Base-by-base conservation (phyloP, 1,140 invertebrate genomes). In the Holcopasites calliopsidis region DNA sequence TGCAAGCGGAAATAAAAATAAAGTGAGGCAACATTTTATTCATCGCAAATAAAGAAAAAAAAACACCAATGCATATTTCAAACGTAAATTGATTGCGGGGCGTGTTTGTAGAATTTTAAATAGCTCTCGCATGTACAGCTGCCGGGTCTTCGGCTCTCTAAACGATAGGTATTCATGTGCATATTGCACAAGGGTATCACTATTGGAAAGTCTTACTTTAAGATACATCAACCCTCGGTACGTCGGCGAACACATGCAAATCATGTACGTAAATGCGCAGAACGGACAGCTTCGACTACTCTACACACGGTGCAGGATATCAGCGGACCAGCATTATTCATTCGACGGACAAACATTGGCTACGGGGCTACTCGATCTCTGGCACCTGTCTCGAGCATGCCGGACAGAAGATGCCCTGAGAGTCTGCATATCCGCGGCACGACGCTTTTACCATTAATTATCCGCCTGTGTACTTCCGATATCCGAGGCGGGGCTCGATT, bases 391-490 rank as follows among this genome's bases (percentile, higher is more conserved):
- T 68, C 64, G 47, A 74, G 33, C 26, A 21, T 47, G 42, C 64
- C 42, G 65, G 26, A 35, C 65, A 33, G 31, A 79, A 70, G 69
- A 68, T 23, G 28, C 28, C 11, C 54, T 55, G 58, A 3, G 31
- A 40, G 55, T 35, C 49, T 44, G 42, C 68, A 33, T 70, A 82
- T 83, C 71, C 58, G 23, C 11, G 21, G 44, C 52, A 40, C 44
- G 28, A 62, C 57, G 60, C 62, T 55, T 72, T 81, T 60, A 16
- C 54, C 65, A 79, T 79, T 82, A 82, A 83, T 83, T 79, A 83
- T 79, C 61, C 26, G 6, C 13, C 2, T 60, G 66, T 78, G 62
- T 66, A 52, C 31, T 47, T 66, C 28, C 35, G 60, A 78, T 74
- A 83, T 82, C 38, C 70, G 49, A 61, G 23, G 47, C 49, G 49